Conservation (phyloP, 1,140 invertebrate genomes). For the Apis laboriosa region DNA sequence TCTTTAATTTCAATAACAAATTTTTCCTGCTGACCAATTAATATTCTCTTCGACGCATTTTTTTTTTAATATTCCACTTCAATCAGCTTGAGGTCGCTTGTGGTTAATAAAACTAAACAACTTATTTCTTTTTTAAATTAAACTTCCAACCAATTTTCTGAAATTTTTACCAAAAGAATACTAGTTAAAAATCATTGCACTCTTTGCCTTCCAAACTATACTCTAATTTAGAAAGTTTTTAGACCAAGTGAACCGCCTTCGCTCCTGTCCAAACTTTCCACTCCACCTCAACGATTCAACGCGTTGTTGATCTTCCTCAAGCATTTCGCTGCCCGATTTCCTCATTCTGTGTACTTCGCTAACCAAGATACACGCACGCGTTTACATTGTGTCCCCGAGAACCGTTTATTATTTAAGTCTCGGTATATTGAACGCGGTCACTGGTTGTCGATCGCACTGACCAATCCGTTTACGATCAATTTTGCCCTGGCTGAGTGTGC, state of each 20-base stretch:
- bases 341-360: constrained; percentile 16
- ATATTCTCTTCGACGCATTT: not conserved
- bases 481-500: not conserved
- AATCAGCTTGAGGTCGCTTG: not conserved
- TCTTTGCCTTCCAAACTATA: constrained; percentile 3
- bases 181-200: constrained; percentile 38
- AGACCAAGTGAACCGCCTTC: constrained; percentile 15
- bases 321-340: constrained; percentile 20
- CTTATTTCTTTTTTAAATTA: not conserved
- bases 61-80: constrained; percentile 6
- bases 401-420: constrained; percentile 40
- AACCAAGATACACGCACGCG: constrained; percentile 20
- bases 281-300: not conserved
- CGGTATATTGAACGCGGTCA: constrained; percentile 30
- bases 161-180: not conserved
- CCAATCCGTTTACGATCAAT: constrained; percentile 1
- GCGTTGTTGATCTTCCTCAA: constrained; percentile 39
- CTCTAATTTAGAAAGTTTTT: constrained; percentile 42
- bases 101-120: constrained; percentile 15
- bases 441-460: constrained; percentile 26
- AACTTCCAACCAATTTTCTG: not conserved
- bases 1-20: too few species aligned
- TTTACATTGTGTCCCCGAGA: constrained; percentile 16
- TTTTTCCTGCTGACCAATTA: not conserved
- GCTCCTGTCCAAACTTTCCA: constrained; percentile 23